Base-by-base conservation (phyloP, 2,797 vertebrate species). In the Bradypodion ventrale region DNA sequence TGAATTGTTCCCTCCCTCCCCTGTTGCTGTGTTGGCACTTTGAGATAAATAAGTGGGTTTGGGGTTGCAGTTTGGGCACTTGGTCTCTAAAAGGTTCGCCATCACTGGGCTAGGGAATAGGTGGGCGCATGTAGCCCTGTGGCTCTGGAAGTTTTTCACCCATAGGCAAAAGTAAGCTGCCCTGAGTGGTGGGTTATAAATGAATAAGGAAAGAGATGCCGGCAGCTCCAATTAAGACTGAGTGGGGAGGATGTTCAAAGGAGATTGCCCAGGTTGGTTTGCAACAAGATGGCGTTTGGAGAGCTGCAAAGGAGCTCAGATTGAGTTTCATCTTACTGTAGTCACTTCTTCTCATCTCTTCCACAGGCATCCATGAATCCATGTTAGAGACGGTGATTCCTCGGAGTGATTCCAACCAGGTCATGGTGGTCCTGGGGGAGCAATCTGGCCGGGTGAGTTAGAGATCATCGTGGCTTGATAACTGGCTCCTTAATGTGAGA, bases 371-470 rank as follows among this genome's bases (percentile, higher is more conserved):
- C 82, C 97, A 88, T 82, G 97, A 98, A 93, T 75, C 94, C 80
- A 98, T 98, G 98, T 89, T 99, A 89, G 98, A 98, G 92, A 98
- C 97, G 1, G 96, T 99, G 2, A 90, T 99, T 77, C 98, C 98
- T 25, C 98, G 97, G 92, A 95, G 78, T 0, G 89, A 93, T 2
- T 92, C 91, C 1, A 84, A 90, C 35, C 75, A 56, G 16, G 92
- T 96, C 60, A 94, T 96, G 95, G 95, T 96, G 79, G 95, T 96
- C 3, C 86, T 95, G 44, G 96, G 95, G 16, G 72, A 92, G n/a
- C 90, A 94, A 62, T 75, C 90, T 40, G 95, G 95, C 72, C 91
- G 83, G 94, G 96, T 95, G 78, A 93, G 93, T 89, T 37, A 65
- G n/a, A 44, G 12, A 80, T 68, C 63, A 74, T 72, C 32, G 46